phyloP scores from a whole-genome alignment of 2,888 invertebrate species.

The Tricholauxania praeusta region DNA sequence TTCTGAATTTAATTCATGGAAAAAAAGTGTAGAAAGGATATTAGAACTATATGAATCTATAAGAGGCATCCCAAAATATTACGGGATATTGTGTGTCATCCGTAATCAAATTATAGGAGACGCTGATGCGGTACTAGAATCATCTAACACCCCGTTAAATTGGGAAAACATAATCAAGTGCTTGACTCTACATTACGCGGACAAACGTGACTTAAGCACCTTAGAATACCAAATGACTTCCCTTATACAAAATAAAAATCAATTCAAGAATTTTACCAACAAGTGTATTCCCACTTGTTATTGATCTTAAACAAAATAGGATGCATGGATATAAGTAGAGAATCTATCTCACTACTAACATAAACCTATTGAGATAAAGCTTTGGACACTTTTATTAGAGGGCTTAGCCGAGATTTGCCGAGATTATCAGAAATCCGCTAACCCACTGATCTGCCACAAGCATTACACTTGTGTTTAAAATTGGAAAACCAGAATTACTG shows the following conservation, averaged over 20 bases:
- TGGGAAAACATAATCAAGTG: conserved; percentile 1
- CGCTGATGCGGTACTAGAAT: conserved; percentile 26
- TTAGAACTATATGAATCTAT: neutral
- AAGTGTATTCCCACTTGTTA: conserved; percentile 44
- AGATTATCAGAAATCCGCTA: conserved; percentile 41
- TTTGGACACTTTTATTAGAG: conserved; percentile 45
- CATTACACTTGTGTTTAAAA: conserved; percentile 20
- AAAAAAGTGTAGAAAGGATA: conserved; percentile 19
- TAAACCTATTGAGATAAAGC: conserved; percentile 43
- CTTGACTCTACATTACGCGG: neutral
- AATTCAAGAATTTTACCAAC: conserved; percentile 44
- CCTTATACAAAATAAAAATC: conserved; percentile 37
- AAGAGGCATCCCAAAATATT: conserved; percentile 22
- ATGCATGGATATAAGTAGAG: conserved; percentile 39
- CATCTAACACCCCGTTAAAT: conserved; percentile 19
- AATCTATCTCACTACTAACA: conserved; percentile 35
- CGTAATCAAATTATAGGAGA: conserved; percentile 24
- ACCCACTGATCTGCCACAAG: conserved; percentile 42
- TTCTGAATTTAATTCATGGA: neutral
- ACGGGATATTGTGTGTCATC: conserved; percentile 20
- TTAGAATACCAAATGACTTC: conserved; percentile 30
- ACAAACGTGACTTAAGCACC: neutral
- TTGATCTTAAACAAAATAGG: conserved; percentile 44
- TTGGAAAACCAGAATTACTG: too few species aligned
- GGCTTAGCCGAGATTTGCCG: conserved; percentile 44